Conservation (phyloP, 2,113 vertebrate species). For the Excalfactoria chinensis region DNA sequence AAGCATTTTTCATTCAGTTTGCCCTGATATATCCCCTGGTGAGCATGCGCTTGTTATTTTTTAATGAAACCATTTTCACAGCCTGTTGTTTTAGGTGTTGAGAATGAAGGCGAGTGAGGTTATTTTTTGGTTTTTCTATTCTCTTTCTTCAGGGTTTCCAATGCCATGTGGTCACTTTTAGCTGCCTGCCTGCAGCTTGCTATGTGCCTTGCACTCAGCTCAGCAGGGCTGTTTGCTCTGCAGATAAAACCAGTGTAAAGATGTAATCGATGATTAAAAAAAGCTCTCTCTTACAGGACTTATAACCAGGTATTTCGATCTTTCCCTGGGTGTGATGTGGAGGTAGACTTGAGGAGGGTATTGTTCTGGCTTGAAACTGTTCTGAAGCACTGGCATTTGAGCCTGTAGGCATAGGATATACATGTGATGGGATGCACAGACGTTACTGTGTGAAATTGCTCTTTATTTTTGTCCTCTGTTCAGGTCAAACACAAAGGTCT, state of each 20-base stretch:
- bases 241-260: constrained; percentile 50
- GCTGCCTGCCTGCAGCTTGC: not conserved
- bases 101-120: constrained; percentile 27
- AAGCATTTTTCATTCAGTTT: constrained; percentile 79
- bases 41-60: constrained; percentile 80
- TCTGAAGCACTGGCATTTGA: not conserved
- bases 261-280: not conserved
- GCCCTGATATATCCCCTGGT: constrained; percentile 75
- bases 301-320: not conserved
- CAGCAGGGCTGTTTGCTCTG: constrained; percentile 36
- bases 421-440: not conserved
- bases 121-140: constrained; percentile 44
- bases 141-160: constrained; percentile 41
- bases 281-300: not conserved
- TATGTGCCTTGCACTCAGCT: not conserved
- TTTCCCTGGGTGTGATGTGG: not conserved
- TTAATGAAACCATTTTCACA: constrained; percentile 82
- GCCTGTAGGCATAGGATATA: not conserved
- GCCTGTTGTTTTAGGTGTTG: constrained; percentile 78
- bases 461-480: not conserved
- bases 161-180: constrained; percentile 4
- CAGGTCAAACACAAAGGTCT: not conserved
- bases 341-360: not conserved
- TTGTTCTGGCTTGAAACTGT: not conserved
- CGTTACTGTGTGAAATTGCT: not conserved